Percentiles rank a stretch among this genome's conserved stretches.
Conservation (phyloP, 2,888 invertebrate genomes). For the Glaucopsyche alexis region DNA sequence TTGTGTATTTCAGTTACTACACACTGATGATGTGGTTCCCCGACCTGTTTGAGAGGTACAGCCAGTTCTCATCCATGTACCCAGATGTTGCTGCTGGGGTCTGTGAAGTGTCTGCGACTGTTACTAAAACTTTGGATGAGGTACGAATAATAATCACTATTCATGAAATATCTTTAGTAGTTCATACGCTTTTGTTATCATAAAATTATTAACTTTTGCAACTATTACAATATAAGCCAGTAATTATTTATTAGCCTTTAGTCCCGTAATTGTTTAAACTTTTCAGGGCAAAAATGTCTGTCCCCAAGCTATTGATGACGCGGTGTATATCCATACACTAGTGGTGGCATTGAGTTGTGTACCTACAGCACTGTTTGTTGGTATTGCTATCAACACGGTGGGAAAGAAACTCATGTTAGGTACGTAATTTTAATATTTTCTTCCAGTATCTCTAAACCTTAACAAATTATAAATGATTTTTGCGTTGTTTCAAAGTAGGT, state of each 20-base stretch:
- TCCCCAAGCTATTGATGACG: constrained; percentile 61
- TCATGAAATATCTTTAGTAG: no score
- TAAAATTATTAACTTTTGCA: neutral
- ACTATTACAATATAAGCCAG: neutral
- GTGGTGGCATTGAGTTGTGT: constrained; percentile 80
- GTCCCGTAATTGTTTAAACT: no score
- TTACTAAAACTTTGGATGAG: constrained; percentile 50
- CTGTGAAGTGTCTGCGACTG: constrained; percentile 75
- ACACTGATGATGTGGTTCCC: constrained; percentile 86
- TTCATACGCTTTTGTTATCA: neutral
- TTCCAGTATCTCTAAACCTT: neutral
- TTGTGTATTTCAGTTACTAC: constrained; percentile 70
- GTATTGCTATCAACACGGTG: constrained; percentile 77
- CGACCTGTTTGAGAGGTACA: constrained; percentile 83
- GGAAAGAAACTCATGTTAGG: constrained; percentile 80
- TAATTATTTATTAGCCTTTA: no score
- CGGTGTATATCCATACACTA: constrained; percentile 78
- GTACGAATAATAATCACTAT: constrained; percentile 44
- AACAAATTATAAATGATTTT: no score
- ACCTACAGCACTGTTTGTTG: constrained; percentile 78
- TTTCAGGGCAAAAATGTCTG: constrained; percentile 46
- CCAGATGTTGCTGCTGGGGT: constrained; percentile 70
- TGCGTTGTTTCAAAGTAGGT: no score
- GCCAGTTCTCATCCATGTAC: constrained; percentile 69
- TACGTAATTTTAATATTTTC: constrained; percentile 48